phyloP scores from a whole-genome alignment of 2,888 invertebrate species.

The Arrhopalites spinosus region DNA sequence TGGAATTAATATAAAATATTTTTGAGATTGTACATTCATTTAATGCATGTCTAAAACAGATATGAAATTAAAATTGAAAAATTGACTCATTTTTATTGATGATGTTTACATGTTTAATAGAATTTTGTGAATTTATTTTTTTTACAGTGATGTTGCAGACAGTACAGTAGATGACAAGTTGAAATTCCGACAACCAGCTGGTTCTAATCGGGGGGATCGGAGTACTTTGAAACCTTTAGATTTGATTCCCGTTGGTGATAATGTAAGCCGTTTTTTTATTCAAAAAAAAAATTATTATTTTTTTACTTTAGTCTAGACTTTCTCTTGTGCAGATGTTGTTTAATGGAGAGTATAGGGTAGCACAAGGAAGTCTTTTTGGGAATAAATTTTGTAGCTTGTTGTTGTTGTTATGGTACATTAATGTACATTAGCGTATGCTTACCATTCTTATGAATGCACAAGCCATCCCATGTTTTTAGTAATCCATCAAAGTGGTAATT shows the following conservation, averaged over 20 bases:
- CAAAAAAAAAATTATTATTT: not conserved
- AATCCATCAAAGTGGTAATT: not conserved
- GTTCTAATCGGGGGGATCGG: slow-evolving; percentile 43
- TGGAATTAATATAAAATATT: too few relatives aligned
- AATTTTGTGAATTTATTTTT: slow-evolving; percentile 2
- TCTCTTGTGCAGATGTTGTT: too few relatives aligned
- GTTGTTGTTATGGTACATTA: too few relatives aligned
- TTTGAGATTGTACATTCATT: too few relatives aligned
- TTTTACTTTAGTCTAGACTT: not conserved
- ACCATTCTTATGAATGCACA: not conserved
- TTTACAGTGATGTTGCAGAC: slow-evolving; percentile 14
- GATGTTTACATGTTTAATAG: not conserved
- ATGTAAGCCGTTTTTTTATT: slow-evolving; percentile 28
- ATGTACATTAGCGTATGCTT: too few relatives aligned
- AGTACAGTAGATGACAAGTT: slow-evolving; percentile 11
- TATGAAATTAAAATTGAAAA: not conserved
- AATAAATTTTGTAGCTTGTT: too few relatives aligned
- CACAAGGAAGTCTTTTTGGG: too few relatives aligned
- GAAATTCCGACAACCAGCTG: not conserved
- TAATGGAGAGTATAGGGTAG: too few relatives aligned
- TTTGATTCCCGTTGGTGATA: slow-evolving; percentile 31
- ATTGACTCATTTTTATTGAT: not conserved
- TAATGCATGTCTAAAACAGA: too few relatives aligned
- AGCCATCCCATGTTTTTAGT: not conserved
- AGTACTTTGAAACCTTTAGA: slow-evolving; percentile 53